A percentile compares a stretch with the other conserved stretches of the same genome.
These are phyloP conservation scores for Vespertilio murinus DNA, from an alignment of 2,797 vertebrate genomes.

Conservation along the genomic window DNA sequence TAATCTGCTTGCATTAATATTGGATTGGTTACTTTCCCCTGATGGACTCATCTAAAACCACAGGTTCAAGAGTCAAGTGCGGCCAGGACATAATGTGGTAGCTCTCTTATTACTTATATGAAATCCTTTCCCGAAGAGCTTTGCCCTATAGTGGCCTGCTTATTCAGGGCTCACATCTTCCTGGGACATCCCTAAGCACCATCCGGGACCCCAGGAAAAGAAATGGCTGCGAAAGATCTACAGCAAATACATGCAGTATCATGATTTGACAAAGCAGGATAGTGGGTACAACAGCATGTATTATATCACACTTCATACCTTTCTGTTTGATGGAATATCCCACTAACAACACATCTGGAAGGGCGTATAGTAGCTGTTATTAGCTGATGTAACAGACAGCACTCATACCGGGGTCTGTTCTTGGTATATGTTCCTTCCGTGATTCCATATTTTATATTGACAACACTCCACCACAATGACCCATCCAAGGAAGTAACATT, in stretches of 20 bases:
- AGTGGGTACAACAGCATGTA: background rate
- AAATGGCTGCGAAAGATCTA: background rate
- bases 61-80: background rate
- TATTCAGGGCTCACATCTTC: background rate
- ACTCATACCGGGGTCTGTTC: background rate
- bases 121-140: background rate
- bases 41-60: background rate
- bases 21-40: background rate
- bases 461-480: background rate
- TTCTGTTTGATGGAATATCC: background rate
- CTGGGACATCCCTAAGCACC: background rate
- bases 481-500: background rate
- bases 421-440: background rate
- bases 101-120: background rate
- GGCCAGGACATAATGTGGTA: background rate
- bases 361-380: no score
- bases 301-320: background rate
- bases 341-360: background rate
- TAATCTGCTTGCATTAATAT: background rate
- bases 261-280: background rate
- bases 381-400: no score
- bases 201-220: accelerated
- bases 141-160: background rate
- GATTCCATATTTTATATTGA: background rate
- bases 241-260: background rate